Base-by-base conservation (phyloP, 2,888 invertebrate species). In the Pelosia muscerda region DNA sequence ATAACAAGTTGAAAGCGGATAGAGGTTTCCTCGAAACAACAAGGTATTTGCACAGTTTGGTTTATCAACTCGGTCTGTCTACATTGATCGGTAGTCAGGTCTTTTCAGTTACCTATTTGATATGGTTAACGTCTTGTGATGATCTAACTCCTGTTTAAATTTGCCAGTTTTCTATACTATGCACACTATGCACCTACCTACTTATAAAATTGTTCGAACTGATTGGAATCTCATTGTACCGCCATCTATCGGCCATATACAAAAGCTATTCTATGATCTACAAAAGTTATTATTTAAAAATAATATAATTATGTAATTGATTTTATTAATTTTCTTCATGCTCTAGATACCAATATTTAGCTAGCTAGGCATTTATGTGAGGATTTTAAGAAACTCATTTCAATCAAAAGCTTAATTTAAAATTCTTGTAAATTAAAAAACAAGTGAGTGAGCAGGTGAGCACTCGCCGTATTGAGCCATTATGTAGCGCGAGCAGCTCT, bases 351-450 rank as follows among this genome's bases (percentile, higher is more conserved):
- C n/a, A n/a, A n/a, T 2, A n/a, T n/a, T 1, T n/a, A 8, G 9
- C 15, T 42, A 11, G 31, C 22, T 4, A 11, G n/a, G 9, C n/a
- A 28, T n/a, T 22, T 34, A 11, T 34, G 15, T 60, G 19, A 2
- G 23, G 23, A 25, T 15, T 68, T 63, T 65, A 54, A 65, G 65
- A 57, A 69, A 62, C 19, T 60, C 42, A 31, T 57, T 63, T 63
- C 59, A 64, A n/a, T 65, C 57, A 56, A 69, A 59, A 63, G 31
- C 63, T 56, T 66, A 66, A 66, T 63, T 63, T 26, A 63, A 63
- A 38, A 42, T 49, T 49, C 25, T 60, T 31, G 25, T 58, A 55
- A 69, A 63, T 66, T 66, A 59, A 58, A 61, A 63, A 60, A 49
- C 60, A 66, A 69, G 65, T 31, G 49, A 58, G 23, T 38, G 63